phyloP scores from a whole-genome alignment of 2,113 vertebrate genomes.

The Otocyon megalotis region DNA sequence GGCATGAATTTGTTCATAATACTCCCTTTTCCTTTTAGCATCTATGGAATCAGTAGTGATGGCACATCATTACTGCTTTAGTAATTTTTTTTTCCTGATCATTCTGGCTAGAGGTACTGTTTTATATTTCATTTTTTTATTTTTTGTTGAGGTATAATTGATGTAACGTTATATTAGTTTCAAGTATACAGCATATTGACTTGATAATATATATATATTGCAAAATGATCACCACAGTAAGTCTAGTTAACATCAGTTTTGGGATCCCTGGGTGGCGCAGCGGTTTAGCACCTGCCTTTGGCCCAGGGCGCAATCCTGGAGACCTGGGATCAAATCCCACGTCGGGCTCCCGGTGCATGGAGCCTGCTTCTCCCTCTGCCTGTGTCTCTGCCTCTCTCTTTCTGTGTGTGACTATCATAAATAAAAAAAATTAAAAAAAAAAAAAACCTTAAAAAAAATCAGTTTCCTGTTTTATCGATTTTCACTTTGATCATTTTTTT shows the following conservation, averaged over 20 bases:
- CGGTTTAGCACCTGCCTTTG: too few relatives aligned
- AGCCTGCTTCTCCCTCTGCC: too few relatives aligned
- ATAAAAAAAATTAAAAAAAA: too few relatives aligned
- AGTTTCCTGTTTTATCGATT: not conserved
- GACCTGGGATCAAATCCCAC: too few relatives aligned
- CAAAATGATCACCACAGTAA: not conserved
- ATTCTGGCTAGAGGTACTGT: constrained; percentile 17
- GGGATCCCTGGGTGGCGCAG: too few relatives aligned
- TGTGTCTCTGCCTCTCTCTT: too few relatives aligned
- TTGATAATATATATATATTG: not conserved
- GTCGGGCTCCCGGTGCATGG: too few relatives aligned
- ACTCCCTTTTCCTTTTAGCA: not conserved
- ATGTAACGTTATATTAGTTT: not conserved
- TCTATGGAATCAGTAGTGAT: not conserved
- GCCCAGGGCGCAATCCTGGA: too few relatives aligned
- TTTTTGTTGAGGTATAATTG: not conserved
- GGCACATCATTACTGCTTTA: not conserved
- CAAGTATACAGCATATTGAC: not conserved
- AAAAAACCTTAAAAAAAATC: too few relatives aligned
- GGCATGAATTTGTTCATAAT: not conserved
- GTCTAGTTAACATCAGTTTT: not conserved
- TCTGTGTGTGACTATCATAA: too few relatives aligned
- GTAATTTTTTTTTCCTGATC: not conserved
- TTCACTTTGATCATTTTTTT: too few relatives aligned
- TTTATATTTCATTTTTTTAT: not conserved